These are phyloP conservation scores for Coremacera marginata DNA, from an alignment of 2,888 invertebrate genomes.

Conservation along the genomic window DNA sequence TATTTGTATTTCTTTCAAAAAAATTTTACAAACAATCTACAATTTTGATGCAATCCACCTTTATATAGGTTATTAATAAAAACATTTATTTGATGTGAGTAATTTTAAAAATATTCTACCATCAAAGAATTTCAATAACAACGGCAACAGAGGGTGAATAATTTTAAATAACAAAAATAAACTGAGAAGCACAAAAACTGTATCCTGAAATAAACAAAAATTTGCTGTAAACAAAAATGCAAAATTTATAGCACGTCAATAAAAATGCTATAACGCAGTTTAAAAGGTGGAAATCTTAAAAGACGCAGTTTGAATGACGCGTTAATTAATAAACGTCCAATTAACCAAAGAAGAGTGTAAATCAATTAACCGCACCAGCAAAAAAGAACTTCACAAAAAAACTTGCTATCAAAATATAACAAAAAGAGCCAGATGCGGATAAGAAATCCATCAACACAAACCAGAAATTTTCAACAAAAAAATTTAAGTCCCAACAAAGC, in stretches of 20 bases:
- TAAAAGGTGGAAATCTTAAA: background rate
- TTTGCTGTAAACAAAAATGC: background rate
- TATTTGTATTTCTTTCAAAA: too few species aligned
- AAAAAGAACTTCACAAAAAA: background rate
- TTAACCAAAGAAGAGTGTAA: conserved; percentile 18
- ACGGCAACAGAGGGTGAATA: background rate
- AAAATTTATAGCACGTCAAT: conserved; percentile 8
- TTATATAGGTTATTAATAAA: too few species aligned
- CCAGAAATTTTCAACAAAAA: background rate
- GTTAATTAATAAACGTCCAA: conserved; percentile 30
- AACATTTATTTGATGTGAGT: background rate
- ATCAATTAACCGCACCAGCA: background rate
- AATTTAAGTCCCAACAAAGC: background rate
- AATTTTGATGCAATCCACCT: too few species aligned
- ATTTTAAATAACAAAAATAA: background rate
- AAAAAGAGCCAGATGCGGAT: background rate
- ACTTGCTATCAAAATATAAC: background rate
- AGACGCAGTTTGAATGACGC: background rate
- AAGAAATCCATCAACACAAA: background rate
- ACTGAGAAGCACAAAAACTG: background rate
- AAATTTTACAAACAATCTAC: too few species aligned
- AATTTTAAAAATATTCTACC: background rate
- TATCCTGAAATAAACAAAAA: background rate
- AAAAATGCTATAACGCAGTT: background rate
- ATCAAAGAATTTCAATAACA: background rate